Evolutionary conservation across 2,888 invertebrate species (phyloP).

Genomic region (Altica lythri): DNA sequence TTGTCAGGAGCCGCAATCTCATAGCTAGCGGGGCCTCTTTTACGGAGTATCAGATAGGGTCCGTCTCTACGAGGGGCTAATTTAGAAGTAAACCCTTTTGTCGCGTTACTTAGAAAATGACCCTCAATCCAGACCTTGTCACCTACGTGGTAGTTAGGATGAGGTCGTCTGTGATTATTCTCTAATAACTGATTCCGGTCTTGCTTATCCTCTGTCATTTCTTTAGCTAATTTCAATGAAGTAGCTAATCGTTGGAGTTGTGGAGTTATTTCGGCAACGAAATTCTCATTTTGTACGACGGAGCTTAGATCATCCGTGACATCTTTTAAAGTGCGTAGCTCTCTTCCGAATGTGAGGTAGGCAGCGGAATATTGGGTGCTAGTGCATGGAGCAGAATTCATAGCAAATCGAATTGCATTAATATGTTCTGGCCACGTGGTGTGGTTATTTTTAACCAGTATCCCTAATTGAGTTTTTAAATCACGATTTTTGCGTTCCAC

Average conservation of each 20-base stretch:
- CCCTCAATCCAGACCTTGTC: constrained; percentile 35
- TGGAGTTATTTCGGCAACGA: constrained; percentile 29
- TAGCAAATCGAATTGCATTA: too few species aligned
- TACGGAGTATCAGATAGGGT: constrained; percentile 40
- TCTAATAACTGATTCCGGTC: constrained; percentile 31
- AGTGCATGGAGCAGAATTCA: constrained; percentile 45
- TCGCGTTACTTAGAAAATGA: constrained; percentile 9
- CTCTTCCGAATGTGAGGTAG: constrained; percentile 39
- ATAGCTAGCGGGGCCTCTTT: constrained; percentile 25
- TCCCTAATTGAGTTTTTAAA: constrained; percentile 43
- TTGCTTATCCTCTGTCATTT: constrained; percentile 33
- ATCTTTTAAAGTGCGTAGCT: constrained; percentile 39
- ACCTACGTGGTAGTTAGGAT: constrained; percentile 37
- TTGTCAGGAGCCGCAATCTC: constrained; percentile 19
- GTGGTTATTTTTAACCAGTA: constrained; percentile 28
- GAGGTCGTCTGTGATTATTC: constrained; percentile 32
- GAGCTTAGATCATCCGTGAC: constrained; percentile 23
- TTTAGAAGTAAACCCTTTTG: constrained; percentile 38
- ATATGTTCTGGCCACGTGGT: constrained; percentile 18
- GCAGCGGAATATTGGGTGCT: constrained; percentile 45
- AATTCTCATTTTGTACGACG: constrained; percentile 27
- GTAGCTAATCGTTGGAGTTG: constrained; percentile 18
- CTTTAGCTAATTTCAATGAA: constrained; percentile 30
- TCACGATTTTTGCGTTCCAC: constrained; percentile 34
- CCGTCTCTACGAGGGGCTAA: constrained; percentile 46